These are phyloP conservation scores for Elymnias hypermnestra DNA, from an alignment of 1,140 invertebrate species.

Conservation along the genomic window DNA sequence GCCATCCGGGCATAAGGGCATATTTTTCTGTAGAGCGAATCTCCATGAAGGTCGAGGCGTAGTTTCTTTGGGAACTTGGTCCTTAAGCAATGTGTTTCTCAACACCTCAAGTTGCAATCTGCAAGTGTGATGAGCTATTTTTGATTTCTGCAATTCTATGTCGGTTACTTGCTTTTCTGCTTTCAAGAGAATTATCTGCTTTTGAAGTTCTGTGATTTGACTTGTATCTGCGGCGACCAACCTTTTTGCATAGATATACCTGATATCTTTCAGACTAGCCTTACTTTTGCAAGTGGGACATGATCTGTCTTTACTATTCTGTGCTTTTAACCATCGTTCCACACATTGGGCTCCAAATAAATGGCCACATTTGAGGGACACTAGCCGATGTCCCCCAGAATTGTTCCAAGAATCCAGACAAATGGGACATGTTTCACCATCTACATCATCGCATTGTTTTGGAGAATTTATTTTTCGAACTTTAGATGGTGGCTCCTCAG, in stretches of 20 bases:
- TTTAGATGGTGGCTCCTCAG: conserved; percentile 50
- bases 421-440: conserved; percentile 87
- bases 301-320: conserved; percentile 52
- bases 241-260: conserved; percentile 78
- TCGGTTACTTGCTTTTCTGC: conserved; percentile 52
- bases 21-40: conserved; percentile 78
- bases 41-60: conserved; percentile 45
- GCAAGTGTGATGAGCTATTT: conserved; percentile 62
- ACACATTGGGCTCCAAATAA: conserved; percentile 92
- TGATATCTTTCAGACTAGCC: conserved; percentile 84
- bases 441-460: conserved; percentile 66
- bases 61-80: conserved; percentile 40
- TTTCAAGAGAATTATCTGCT: conserved; percentile 66
- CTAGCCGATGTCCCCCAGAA: conserved; percentile 88
- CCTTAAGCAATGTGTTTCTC: conserved; percentile 50
- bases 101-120: conserved; percentile 63
- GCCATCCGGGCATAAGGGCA: conserved; percentile 81
- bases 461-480: conserved; percentile 44
- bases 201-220: conserved; percentile 74
- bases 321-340: conserved; percentile 83
- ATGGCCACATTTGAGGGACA: conserved; percentile 92
- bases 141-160: conserved; percentile 52
- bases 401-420: conserved; percentile 92
- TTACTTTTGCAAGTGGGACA: conserved; percentile 94
- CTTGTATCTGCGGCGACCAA: conserved; percentile 72